Evolutionary conservation across 2,797 vertebrate genomes (phyloP), one percentile per base, ranked within the genome.

Genomic region (Macropodus opercularis): DNA sequence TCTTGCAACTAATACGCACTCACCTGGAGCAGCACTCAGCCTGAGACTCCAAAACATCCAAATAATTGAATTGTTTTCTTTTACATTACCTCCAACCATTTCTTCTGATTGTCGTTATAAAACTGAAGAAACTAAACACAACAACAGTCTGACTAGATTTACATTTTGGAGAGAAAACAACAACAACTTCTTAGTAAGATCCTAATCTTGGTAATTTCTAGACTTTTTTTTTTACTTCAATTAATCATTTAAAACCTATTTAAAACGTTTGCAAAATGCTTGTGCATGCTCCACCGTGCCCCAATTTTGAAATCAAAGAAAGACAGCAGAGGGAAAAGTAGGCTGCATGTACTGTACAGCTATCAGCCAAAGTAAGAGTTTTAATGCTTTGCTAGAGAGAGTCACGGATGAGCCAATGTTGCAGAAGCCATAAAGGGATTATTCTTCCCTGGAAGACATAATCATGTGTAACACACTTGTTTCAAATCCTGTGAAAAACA

Each of bases 401-500:
- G 79, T 65, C 78, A 74, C 1, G 32, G 72, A 72, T 72, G 66
- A 84, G 83, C 78, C 73, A 64, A 21, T 66, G 84, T 49, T 73
- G 77, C 76, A 69, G 76, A 75, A 72, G 84, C 73, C 75, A 77
- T 88, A 84, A 89, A 84, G 77, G 74, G 87, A 90, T 90, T 90
- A 90, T 79, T 87, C 62, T 44, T 72, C 85, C 85, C 78, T 85
- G 77, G 74, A 85, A 87, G 82, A 80, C 86, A 85, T 81, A 87
- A 90, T 87, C 84, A 87, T 84, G 83, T 89, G 77, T 83, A 87
- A 85, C 81, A 84, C 82, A 86, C 85, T 88, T 84, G 84, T 87
- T 85, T 86, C 78, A 78, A 17, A 89, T 86, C 77, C 84, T 50
- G 77, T 70, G 76, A 73, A 82, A 89, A 85, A 84, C 80, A 86